Percentiles rank a stretch among this genome's conserved stretches.
Conservation (phyloP, 92 coral and sea anemone species). For the Epizoanthus stellaris region DNA sequence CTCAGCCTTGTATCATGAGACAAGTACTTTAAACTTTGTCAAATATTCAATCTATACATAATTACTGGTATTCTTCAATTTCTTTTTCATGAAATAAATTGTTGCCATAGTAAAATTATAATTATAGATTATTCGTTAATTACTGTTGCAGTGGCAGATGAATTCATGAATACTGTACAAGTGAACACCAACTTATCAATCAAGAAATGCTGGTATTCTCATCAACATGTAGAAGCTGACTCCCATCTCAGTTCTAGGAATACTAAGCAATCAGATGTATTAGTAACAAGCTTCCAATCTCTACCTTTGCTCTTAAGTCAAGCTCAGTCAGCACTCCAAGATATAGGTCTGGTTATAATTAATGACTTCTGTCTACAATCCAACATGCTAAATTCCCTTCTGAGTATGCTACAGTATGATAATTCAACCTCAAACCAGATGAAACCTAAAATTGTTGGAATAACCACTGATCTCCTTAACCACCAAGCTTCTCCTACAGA, state of each 20-base stretch:
- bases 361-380: constrained; percentile 50
- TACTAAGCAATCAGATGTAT: background rate
- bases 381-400: constrained; percentile 4
- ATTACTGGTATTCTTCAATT: no score
- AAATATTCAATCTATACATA: no score
- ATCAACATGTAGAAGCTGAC: background rate
- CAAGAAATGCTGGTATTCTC: background rate
- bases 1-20: no score
- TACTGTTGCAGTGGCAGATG: constrained; percentile 32
- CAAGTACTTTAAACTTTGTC: no score
- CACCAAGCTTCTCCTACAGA: constrained; percentile 43
- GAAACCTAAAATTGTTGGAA: constrained; percentile 67
- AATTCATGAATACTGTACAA: constrained; percentile 24
- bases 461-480: constrained; percentile 54
- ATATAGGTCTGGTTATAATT: constrained; percentile 52
- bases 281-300: background rate
- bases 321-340: background rate
- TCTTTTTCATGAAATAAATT: no score
- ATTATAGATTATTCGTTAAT: background rate
- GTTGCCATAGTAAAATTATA: background rate
- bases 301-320: background rate
- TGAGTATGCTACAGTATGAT: constrained; percentile 3
- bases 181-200: constrained; percentile 17
- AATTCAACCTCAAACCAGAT: background rate
- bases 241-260: background rate